Percentiles rank a stretch among this genome's conserved stretches.
Conservation (phyloP, 1,140 invertebrate species). For the Sipha flava region DNA sequence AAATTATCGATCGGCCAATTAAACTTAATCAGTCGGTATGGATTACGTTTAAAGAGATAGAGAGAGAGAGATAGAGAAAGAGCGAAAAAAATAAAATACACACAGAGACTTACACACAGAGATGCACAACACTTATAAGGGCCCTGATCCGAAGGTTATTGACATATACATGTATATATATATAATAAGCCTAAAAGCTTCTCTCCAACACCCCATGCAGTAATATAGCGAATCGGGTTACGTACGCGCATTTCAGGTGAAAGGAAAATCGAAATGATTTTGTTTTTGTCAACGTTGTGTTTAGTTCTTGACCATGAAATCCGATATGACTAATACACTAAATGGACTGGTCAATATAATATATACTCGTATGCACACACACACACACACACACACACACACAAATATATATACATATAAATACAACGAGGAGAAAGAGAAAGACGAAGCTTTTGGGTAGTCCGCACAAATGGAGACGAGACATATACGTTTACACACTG, state of each 20-base stretch:
- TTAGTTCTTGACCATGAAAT: constrained; percentile 18
- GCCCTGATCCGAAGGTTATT: neutral
- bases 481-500: constrained; percentile 19
- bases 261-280: constrained; percentile 15
- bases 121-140: neutral
- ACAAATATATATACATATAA: neutral
- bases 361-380: neutral
- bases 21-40: constrained; percentile 6
- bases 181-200: constrained; percentile 20
- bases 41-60: neutral
- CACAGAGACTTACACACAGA: neutral
- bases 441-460: neutral
- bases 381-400: too few species aligned
- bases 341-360: constrained; percentile 28
- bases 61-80: neutral
- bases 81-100: neutral
- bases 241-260: constrained; percentile 12
- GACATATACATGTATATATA: neutral
- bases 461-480: neutral
- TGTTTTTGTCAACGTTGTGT: neutral
- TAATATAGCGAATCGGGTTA: constrained; percentile 7
- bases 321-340: constrained; percentile 8
- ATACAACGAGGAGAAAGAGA: neutral
- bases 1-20: constrained; percentile 16
- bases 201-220: neutral